Evolutionary conservation across 2,797 vertebrate species (phyloP).

Genomic region (Lepilemur septentrionalis): DNA sequence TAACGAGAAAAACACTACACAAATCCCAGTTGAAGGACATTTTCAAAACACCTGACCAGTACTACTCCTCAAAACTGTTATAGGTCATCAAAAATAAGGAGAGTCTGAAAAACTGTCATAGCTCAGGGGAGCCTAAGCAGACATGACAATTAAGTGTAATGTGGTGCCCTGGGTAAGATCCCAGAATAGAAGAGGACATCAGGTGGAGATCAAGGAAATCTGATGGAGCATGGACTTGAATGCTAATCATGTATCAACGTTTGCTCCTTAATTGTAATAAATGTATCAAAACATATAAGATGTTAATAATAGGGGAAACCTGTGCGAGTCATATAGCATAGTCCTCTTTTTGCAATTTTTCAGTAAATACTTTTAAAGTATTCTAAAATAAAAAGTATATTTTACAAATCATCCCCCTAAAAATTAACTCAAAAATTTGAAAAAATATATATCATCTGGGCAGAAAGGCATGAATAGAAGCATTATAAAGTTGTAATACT

Average conservation of each 20-base stretch:
- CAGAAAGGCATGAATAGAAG: background rate
- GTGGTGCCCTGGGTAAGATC: background rate
- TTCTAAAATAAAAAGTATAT: background rate
- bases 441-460: background rate
- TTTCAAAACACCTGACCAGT: background rate
- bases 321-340: background rate
- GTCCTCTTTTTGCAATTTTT: background rate
- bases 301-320: background rate
- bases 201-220: background rate
- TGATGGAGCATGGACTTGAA: background rate
- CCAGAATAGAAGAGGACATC: background rate
- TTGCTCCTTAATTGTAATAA: background rate
- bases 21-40: background rate
- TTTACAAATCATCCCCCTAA: background rate
- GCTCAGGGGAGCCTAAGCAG: background rate
- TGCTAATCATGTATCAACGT: background rate
- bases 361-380: background rate
- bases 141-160: background rate
- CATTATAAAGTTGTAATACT: background rate
- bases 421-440: slow-evolving; percentile 15
- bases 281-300: background rate
- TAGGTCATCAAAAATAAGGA: background rate
- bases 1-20: background rate
- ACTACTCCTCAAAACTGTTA: background rate
- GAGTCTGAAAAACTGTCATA: background rate